Conservation (phyloP, 2,888 invertebrate species). For the Eristalinus sepulchralis region DNA sequence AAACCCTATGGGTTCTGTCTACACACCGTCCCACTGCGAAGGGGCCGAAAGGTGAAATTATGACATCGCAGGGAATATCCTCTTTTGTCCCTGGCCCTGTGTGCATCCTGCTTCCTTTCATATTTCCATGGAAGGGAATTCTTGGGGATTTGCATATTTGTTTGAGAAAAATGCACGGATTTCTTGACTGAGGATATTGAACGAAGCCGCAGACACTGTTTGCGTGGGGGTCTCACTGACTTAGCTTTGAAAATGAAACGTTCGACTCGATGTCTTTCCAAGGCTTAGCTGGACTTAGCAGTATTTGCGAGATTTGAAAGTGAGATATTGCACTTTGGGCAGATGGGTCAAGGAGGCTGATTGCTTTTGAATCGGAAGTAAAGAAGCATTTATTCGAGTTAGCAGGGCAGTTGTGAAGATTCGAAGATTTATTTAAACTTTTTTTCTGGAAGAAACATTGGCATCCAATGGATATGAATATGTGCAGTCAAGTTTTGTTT, state of each 20-base stretch:
- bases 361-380: too few species aligned
- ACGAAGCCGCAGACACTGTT: not conserved
- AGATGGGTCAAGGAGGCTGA: not conserved
- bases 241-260: not conserved
- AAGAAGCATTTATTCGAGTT: too few species aligned
- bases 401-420: too few species aligned
- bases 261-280: not conserved
- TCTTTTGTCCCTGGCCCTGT: not conserved
- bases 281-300: not conserved
- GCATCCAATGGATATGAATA: too few species aligned
- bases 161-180: not conserved
- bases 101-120: conserved; percentile 11
- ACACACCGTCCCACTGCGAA: not conserved
- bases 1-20: conserved; percentile 57
- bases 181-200: conserved; percentile 13
- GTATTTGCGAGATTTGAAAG: not conserved
- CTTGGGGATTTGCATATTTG: conserved; percentile 24
- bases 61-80: conserved; percentile 34
- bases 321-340: not conserved
- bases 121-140: not conserved
- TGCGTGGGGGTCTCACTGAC: not conserved
- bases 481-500: too few species aligned
- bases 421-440: too few species aligned
- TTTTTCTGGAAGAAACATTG: too few species aligned
- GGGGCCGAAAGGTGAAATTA: conserved; percentile 34